phyloP scores from a whole-genome alignment of 2,888 invertebrate genomes.

The Drosophila recens region DNA sequence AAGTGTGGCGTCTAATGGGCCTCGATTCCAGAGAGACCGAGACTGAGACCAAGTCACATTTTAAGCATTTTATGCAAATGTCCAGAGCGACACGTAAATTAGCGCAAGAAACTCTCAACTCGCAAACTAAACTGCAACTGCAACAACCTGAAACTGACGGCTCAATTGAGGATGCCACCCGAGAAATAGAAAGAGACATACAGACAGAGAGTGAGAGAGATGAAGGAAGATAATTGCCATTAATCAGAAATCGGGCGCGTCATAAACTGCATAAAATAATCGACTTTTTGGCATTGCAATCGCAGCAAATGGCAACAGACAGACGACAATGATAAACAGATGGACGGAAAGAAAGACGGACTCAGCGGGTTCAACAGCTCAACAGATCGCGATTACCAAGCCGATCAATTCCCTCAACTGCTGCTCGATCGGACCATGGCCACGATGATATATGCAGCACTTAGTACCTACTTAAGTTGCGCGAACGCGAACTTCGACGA shows the following conservation, averaged over 20 bases:
- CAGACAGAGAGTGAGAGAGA: neutral
- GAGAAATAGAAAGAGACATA: neutral
- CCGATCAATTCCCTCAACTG: no score
- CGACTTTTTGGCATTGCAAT: constrained; percentile 46
- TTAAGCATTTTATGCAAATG: constrained; percentile 64
- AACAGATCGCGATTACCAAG: constrained; percentile 26
- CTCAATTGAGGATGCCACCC: constrained; percentile 68
- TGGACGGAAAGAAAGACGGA: constrained; percentile 1
- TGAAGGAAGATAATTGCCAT: constrained; percentile 63
- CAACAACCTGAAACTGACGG: constrained; percentile 47
- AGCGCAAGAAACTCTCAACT: constrained; percentile 41
- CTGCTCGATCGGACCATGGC: constrained; percentile 32
- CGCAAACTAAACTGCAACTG: constrained; percentile 17
- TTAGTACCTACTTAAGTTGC: constrained; percentile 83
- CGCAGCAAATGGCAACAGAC: constrained; percentile 23
- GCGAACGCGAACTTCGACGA: constrained; percentile 55
- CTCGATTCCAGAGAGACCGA: constrained; percentile 9
- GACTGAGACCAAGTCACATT: constrained; percentile 44
- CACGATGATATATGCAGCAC: constrained; percentile 80
- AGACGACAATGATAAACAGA: neutral
- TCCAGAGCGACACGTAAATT: constrained; percentile 55
- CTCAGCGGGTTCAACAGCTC: constrained; percentile 43
- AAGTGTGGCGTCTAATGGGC: constrained; percentile 43
- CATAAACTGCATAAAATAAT: constrained; percentile 68
- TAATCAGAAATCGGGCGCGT: constrained; percentile 67